Percentiles rank a stretch among this genome's conserved stretches.
phyloP scores from a whole-genome alignment of 2,888 invertebrate species.

The Corythucha ciliata region DNA sequence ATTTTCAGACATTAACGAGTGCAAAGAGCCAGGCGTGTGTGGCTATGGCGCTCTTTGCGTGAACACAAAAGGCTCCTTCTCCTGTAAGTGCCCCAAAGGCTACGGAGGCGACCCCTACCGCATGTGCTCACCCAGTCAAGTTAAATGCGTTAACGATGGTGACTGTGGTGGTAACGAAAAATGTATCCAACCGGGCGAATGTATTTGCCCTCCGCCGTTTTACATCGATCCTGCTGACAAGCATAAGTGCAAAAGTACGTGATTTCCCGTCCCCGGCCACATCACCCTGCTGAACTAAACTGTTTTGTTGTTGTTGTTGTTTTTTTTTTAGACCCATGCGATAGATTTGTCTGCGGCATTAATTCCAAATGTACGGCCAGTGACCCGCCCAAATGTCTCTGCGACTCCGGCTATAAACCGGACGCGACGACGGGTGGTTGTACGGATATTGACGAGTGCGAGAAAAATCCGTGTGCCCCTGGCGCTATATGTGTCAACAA shows the following conservation, averaged over 20 bases:
- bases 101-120: conserved; percentile 68
- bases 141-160: conserved; percentile 68
- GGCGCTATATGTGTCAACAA: conserved; percentile 82
- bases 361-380: conserved; percentile 83
- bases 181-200: conserved; percentile 84
- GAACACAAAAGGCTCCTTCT: conserved; percentile 66
- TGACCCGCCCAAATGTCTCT: conserved; percentile 82
- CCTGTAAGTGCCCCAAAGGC: conserved; percentile 71
- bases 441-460: conserved; percentile 77
- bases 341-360: conserved; percentile 79
- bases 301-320: background rate
- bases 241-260: conserved; percentile 72
- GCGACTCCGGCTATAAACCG: conserved; percentile 76
- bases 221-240: conserved; percentile 72
- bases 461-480: conserved; percentile 68
- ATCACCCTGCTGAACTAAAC: no score
- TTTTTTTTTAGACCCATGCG: conserved; percentile 56
- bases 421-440: conserved; percentile 70
- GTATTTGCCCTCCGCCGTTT: conserved; percentile 83
- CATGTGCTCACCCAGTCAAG: conserved; percentile 75
- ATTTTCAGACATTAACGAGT: conserved; percentile 30
- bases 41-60: conserved; percentile 80
- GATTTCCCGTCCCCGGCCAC: background rate
- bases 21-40: conserved; percentile 47
- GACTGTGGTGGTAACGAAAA: conserved; percentile 81